phyloP scores from a whole-genome alignment of 2,888 invertebrate species.

The Parochlus steinenii region DNA sequence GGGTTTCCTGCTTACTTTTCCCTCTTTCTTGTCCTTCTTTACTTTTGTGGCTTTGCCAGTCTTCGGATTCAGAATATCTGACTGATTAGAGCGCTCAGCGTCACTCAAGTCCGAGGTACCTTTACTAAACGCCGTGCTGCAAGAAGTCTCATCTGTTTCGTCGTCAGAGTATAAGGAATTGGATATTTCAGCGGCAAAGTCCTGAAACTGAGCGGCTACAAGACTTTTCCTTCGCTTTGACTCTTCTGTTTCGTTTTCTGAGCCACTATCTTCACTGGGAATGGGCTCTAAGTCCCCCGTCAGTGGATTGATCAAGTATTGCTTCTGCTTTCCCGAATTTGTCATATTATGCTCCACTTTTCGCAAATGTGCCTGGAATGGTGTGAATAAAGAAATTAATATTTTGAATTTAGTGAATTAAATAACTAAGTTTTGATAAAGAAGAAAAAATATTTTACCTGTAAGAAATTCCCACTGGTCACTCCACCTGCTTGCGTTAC shows the following conservation, averaged over 20 bases:
- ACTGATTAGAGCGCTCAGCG: conserved; percentile 22
- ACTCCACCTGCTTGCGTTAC: conserved; percentile 13
- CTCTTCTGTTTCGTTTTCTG: conserved; percentile 37
- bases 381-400: too few relatives aligned
- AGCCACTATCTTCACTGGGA: conserved; percentile 47
- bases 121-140: conserved; percentile 34
- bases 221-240: conserved; percentile 16
- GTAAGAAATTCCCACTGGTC: conserved; percentile 21
- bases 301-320: conserved; percentile 78
- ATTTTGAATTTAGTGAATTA: too few relatives aligned
- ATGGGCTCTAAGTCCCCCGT: conserved; percentile 75
- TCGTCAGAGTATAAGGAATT: conserved; percentile 41
- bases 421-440: too few relatives aligned
- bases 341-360: conserved; percentile 16
- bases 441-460: too few relatives aligned
- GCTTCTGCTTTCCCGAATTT: conserved; percentile 49
- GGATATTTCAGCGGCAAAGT: conserved; percentile 29
- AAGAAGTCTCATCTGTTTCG: conserved; percentile 39
- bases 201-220: conserved; percentile 22
- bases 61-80: conserved; percentile 13
- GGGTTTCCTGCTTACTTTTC: conserved; percentile 5
- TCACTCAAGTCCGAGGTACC: conserved; percentile 37
- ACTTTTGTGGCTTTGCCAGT: not conserved
- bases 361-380: not conserved
- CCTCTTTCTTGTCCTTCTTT: conserved; percentile 4